Percentiles rank a stretch among this genome's conserved stretches.
These are phyloP conservation scores for Nemurella pictetii DNA, from an alignment of 2,888 invertebrate species.

Conservation along the genomic window DNA sequence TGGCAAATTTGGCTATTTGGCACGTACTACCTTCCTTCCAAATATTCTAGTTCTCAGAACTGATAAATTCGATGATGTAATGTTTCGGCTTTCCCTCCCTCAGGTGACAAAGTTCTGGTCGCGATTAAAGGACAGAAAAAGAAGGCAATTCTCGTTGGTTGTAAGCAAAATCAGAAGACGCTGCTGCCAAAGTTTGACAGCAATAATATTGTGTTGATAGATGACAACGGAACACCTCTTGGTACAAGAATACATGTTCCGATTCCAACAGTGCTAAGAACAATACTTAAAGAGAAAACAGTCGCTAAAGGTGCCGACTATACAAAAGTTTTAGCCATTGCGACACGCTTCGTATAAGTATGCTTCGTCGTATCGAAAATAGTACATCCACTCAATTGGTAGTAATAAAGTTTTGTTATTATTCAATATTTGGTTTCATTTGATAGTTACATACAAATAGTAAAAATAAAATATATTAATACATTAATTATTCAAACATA, in stretches of 20 bases:
- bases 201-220: constrained; percentile 94
- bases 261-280: constrained; percentile 85
- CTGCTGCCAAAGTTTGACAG: constrained; percentile 90
- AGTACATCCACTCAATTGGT: not conserved
- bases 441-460: not conserved
- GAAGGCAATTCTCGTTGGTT: constrained; percentile 86
- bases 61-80: too few relatives aligned
- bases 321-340: constrained; percentile 88
- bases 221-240: constrained; percentile 90
- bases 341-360: constrained; percentile 79
- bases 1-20: too few relatives aligned
- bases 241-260: constrained; percentile 96
- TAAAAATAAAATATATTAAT: not conserved
- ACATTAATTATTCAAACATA: not conserved
- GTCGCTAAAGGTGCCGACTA: constrained; percentile 84
- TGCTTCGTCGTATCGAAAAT: not conserved
- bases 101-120: constrained; percentile 86
- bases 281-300: constrained; percentile 79
- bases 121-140: constrained; percentile 96
- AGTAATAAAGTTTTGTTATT: not conserved
- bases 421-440: not conserved
- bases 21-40: too few relatives aligned
- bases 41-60: too few relatives aligned
- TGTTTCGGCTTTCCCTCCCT: constrained; percentile 42
- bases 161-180: constrained; percentile 77